Percentiles rank a stretch among this genome's conserved stretches.
Evolutionary conservation across 23 tunicate species (phyloP).

Genomic region (Diplosoma virens): DNA sequence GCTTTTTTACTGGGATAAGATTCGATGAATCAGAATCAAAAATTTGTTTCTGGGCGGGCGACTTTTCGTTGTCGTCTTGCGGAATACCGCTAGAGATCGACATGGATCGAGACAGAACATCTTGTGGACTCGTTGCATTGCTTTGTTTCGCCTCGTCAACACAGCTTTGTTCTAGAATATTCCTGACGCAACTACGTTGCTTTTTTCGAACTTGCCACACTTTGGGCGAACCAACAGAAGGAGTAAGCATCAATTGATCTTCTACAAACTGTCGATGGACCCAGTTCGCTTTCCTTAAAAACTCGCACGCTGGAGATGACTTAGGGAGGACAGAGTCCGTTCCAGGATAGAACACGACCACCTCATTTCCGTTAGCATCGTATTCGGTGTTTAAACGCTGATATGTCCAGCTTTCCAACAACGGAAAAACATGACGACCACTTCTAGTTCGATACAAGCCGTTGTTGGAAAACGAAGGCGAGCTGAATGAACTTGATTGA

Average conservation of each 20-base stretch:
- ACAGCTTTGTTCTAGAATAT: background rate
- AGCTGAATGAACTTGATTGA: background rate
- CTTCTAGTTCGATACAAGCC: conserved; percentile 33
- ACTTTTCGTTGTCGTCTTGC: no score
- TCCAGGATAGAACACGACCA: conserved; percentile 44
- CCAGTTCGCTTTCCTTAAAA: background rate
- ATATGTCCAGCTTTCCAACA: conserved; percentile 41
- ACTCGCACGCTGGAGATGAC: conserved; percentile 7
- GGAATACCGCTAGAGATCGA: no score
- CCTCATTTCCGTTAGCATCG: conserved; percentile 32
- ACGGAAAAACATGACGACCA: conserved; percentile 54
- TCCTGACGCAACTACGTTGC: background rate
- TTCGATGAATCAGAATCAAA: no score
- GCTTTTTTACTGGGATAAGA: no score
- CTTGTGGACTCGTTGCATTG: background rate
- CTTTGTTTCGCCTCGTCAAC: no score
- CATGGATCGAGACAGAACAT: background rate
- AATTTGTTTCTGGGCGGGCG: no score
- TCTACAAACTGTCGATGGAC: conserved; percentile 14
- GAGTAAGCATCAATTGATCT: conserved; percentile 6
- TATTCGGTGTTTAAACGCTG: conserved; percentile 33
- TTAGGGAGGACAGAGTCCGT: background rate
- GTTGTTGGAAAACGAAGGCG: conserved; percentile 3
- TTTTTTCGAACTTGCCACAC: background rate
- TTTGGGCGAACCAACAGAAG: background rate